Evolutionary conservation across 35 echinoderm and acorn worm genomes (phyloP).

Genomic region (Chiridota heheva): DNA sequence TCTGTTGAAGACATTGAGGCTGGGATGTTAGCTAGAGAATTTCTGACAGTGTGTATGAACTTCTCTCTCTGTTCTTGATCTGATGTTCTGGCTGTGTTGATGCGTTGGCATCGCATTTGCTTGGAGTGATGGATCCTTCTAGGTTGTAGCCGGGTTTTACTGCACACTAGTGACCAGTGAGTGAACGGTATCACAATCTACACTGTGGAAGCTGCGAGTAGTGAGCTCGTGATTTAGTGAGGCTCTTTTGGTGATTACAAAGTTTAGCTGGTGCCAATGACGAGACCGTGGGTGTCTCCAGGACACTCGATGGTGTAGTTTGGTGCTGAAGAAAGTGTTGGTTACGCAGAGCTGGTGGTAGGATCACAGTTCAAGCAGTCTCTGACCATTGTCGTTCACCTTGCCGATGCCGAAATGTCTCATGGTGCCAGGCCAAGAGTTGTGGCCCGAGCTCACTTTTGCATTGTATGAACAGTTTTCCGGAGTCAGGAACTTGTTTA

Average conservation of each 20-base stretch:
- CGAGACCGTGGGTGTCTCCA: conserved; percentile 38
- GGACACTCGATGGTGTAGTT: conserved; percentile 23
- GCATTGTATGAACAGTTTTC: conserved; percentile 16
- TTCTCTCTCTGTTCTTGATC: not conserved
- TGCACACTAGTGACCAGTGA: conserved; percentile 35
- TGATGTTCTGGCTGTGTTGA: not conserved
- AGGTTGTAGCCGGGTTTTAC: conserved; percentile 31
- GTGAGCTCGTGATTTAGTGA: conserved; percentile 18
- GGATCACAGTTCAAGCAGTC: conserved; percentile 37
- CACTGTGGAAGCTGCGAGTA: conserved; percentile 42
- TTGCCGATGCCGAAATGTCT: not conserved
- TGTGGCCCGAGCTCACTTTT: conserved; percentile 38
- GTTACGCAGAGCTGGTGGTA: conserved; percentile 36
- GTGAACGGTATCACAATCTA: conserved; percentile 57
- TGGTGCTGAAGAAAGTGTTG: conserved; percentile 18
- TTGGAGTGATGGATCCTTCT: not conserved
- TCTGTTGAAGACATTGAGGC: not conserved
- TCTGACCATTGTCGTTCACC: conserved; percentile 39
- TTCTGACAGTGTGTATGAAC: conserved; percentile 5
- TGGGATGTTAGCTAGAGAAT: not conserved
- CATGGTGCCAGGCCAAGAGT: conserved; percentile 14
- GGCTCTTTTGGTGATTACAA: conserved; percentile 15
- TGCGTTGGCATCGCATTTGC: not conserved
- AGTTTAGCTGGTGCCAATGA: conserved; percentile 42
- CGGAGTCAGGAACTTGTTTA: not conserved